Percentiles rank a stretch among this genome's conserved stretches.
Evolutionary conservation across 2,888 invertebrate species (phyloP).

Genomic region (Quadroppia sp.): DNA sequence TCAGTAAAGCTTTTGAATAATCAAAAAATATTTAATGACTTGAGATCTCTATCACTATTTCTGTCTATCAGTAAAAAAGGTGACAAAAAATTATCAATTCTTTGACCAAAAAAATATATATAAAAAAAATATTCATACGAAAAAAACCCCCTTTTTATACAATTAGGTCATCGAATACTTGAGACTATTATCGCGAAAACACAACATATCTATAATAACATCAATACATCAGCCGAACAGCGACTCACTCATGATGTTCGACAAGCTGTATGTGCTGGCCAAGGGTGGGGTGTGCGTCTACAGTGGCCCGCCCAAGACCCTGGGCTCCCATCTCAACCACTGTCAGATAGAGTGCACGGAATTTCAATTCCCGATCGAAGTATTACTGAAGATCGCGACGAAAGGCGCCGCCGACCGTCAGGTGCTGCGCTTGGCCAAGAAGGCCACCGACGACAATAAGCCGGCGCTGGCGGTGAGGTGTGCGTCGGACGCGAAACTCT

Average conservation of each 20-base stretch:
- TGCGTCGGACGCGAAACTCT: not conserved
- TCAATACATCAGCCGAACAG: slow-evolving; percentile 30
- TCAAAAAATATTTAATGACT: too few species aligned
- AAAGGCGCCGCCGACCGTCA: not conserved
- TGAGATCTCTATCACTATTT: too few species aligned
- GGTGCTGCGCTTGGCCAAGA: slow-evolving; percentile 12
- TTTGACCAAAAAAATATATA: too few species aligned
- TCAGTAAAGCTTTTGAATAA: too few species aligned
- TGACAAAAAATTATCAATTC: too few species aligned
- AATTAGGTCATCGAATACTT: slow-evolving; percentile 28
- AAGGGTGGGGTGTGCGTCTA: slow-evolving; percentile 24
- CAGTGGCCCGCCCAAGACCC: not conserved
- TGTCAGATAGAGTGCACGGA: slow-evolving; percentile 12
- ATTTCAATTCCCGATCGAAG: slow-evolving; percentile 13
- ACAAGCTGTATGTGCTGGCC: slow-evolving; percentile 13
- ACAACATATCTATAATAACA: slow-evolving; percentile 19
- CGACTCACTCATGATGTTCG: slow-evolving; percentile 17
- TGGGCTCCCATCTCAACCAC: not conserved
- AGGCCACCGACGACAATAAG: slow-evolving; percentile 8
- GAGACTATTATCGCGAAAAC: slow-evolving; percentile 20
- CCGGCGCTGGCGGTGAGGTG: not conserved
- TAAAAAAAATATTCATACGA: too few species aligned
- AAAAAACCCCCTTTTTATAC: too few species aligned
- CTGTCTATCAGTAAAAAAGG: too few species aligned
- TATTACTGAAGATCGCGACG: slow-evolving; percentile 14